Percentiles rank a stretch among this genome's conserved stretches.
Conservation (phyloP, 2,113 vertebrate species). For the Nannospalax galili region DNA sequence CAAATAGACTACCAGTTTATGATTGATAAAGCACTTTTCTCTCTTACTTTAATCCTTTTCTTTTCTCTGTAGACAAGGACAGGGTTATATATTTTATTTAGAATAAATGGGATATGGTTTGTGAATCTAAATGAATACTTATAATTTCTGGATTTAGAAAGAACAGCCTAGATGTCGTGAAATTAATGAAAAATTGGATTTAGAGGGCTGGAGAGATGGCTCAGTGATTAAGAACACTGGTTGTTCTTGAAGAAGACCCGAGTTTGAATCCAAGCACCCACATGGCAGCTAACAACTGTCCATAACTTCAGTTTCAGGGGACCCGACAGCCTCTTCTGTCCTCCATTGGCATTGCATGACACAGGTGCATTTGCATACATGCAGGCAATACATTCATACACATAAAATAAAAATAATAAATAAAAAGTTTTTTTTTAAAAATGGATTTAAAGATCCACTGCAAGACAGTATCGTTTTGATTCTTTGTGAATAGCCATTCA, state of each 20-base stretch:
- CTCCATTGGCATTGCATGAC: too few species aligned
- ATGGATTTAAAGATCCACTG: constrained; percentile 70
- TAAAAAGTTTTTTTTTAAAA: too few species aligned
- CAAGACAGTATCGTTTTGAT: constrained; percentile 56
- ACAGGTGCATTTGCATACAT: too few species aligned
- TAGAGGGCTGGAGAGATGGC: too few species aligned
- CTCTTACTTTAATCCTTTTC: constrained; percentile 45
- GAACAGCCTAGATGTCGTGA: constrained; percentile 44
- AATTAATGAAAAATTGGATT: constrained; percentile 71
- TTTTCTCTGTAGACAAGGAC: constrained; percentile 54
- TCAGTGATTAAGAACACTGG: too few species aligned
- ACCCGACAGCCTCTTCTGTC: too few species aligned
- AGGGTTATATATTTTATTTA: constrained; percentile 60
- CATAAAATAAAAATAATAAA: too few species aligned
- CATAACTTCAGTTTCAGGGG: too few species aligned
- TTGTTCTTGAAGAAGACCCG: too few species aligned
- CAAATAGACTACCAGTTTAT: constrained; percentile 37
- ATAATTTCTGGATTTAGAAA: constrained; percentile 62
- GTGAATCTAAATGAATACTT: constrained; percentile 68
- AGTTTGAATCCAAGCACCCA: too few species aligned
- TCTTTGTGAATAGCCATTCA: constrained; percentile 66
- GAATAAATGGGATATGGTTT: constrained; percentile 58
- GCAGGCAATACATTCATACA: too few species aligned
- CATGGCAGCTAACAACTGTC: too few species aligned
- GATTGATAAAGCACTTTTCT: constrained; percentile 59